phyloP scores from a whole-genome alignment of 2,113 vertebrate species.

The Gila orcuttii region DNA sequence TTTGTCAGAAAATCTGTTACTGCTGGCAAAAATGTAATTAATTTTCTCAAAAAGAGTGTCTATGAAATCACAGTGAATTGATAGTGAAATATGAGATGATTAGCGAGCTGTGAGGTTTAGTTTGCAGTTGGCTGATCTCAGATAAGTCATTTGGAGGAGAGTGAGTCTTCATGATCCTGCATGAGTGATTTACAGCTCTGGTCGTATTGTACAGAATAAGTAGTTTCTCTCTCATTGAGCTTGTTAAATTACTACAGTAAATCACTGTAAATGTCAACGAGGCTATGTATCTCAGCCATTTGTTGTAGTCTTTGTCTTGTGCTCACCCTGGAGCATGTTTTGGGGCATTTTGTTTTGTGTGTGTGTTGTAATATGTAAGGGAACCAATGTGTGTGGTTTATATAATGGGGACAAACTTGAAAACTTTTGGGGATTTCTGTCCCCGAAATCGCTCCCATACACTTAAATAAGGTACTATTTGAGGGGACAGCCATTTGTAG shows the following conservation, averaged over 20 bases:
- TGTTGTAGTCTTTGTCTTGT: background rate
- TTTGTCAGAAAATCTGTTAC: background rate
- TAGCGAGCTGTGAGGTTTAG: background rate
- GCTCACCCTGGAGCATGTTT: background rate
- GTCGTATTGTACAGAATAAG: background rate
- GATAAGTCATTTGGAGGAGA: background rate
- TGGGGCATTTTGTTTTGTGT: background rate
- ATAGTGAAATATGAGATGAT: background rate
- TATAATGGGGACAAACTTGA: background rate
- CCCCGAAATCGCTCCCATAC: too few relatives aligned
- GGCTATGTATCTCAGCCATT: background rate
- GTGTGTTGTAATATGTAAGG: background rate
- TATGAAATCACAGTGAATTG: background rate
- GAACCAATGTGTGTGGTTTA: background rate
- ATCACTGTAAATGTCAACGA: slow-evolving; percentile 1
- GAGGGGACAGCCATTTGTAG: too few relatives aligned
- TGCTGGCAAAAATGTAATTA: background rate
- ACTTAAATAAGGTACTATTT: too few relatives aligned
- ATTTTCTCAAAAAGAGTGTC: background rate
- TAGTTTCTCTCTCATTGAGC: background rate
- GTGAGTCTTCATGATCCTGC: slow-evolving; percentile 8
- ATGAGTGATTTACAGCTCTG: slow-evolving; percentile 25
- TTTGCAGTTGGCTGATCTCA: slow-evolving; percentile 12
- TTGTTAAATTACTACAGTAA: background rate
- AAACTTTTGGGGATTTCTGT: background rate